phyloP scores from a whole-genome alignment of 2,797 vertebrate genomes.

The Helarctos malayanus region DNA sequence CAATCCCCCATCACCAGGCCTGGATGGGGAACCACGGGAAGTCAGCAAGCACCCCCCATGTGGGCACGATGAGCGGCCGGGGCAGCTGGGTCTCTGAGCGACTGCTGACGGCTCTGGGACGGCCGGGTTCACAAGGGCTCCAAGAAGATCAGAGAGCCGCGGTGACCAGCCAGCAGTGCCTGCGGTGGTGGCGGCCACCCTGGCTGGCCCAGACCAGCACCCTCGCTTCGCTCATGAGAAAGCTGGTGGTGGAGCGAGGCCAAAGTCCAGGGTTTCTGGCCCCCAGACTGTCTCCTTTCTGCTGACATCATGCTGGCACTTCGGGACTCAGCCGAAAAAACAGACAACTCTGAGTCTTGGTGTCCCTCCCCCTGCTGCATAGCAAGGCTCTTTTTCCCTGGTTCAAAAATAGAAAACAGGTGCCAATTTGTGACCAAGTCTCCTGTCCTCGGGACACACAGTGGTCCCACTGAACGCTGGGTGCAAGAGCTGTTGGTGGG shows the following conservation, averaged over 20 bases:
- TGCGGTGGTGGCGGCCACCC: background rate
- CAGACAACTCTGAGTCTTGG: background rate
- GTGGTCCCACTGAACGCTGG: fast-evolving
- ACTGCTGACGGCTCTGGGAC: fast-evolving
- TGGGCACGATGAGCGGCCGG: fast-evolving
- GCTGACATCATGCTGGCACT: fast-evolving
- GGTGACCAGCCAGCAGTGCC: fast-evolving
- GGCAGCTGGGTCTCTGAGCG: background rate
- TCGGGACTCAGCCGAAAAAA: background rate
- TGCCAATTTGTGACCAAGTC: background rate
- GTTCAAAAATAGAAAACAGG: background rate
- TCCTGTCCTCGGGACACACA: background rate
- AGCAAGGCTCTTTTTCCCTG: background rate
- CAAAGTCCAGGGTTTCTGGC: background rate
- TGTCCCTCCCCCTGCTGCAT: too few relatives aligned
- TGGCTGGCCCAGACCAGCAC: background rate
- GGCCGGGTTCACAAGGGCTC: background rate
- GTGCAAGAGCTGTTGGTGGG: fast-evolving
- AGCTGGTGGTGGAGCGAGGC: constrained; percentile 15
- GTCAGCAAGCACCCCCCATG: background rate
- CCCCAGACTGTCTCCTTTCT: background rate
- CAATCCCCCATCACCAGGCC: background rate
- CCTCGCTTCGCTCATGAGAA: constrained; percentile 32
- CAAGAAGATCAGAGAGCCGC: fast-evolving
- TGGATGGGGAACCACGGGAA: background rate